These are phyloP conservation scores for Lasiurus borealis DNA, from an alignment of 2,113 vertebrate genomes.

Conservation along the genomic window DNA sequence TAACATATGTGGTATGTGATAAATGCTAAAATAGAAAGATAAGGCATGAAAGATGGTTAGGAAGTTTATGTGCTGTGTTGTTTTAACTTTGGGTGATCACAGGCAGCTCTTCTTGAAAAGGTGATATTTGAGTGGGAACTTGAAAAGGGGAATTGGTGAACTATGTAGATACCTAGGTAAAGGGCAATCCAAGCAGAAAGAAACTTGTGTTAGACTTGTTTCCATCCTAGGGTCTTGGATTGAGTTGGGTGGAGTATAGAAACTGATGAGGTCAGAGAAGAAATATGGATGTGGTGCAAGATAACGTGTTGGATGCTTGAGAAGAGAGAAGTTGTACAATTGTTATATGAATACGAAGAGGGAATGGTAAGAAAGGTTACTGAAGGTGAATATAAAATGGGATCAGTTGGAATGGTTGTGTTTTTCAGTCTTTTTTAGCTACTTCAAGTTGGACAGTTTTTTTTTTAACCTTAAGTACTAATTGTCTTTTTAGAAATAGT, in stretches of 20 bases:
- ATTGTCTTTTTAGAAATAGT: slow-evolving; percentile 26
- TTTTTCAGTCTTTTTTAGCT: not conserved
- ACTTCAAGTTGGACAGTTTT: slow-evolving; percentile 11
- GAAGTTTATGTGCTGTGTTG: not conserved
- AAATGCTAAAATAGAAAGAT: slow-evolving; percentile 37
- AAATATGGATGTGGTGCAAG: not conserved
- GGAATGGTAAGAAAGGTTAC: not conserved
- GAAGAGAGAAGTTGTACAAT: not conserved
- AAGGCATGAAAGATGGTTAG: not conserved
- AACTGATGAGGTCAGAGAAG: not conserved
- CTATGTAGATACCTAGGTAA: not conserved
- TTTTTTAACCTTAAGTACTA: slow-evolving; percentile 14
- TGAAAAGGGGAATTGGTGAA: not conserved
- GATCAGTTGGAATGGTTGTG: not conserved
- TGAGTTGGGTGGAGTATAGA: not conserved
- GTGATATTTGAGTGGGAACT: slow-evolving; percentile 7
- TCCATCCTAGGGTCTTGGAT: not conserved
- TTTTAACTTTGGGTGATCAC: not conserved
- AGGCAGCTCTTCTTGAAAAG: slow-evolving; percentile 19
- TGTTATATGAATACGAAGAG: not conserved
- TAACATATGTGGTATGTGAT: not conserved
- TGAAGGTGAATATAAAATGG: not conserved
- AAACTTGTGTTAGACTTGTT: not conserved
- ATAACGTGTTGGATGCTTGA: not conserved
- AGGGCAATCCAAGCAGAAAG: not conserved